Base-by-base conservation (phyloP, 2,888 invertebrate genomes). In the Colostygia pectinataria region DNA sequence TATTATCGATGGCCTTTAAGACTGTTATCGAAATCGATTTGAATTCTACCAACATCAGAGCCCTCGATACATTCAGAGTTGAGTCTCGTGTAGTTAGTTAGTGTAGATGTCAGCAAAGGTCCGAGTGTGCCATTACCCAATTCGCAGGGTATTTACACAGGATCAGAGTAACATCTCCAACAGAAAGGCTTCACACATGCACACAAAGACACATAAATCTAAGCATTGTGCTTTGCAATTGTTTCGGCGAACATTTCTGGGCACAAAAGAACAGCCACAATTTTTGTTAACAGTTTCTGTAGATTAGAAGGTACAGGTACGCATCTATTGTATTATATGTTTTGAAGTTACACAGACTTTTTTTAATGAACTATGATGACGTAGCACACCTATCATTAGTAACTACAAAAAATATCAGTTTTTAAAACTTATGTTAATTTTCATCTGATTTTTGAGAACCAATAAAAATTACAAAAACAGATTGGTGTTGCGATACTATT, bases 71-170 rank as follows among this genome's bases (percentile, higher is more conserved):
- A 47, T 4, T 34, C 15, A 6, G 29, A 48, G 71, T 72, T 63
- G 63, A 63, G 70, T 66, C 62, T 69, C 63, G 63, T 69, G 64
- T 52, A 53, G 57, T 58, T 63, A 67, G 61, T 59, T 64, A 61
- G 61, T 61, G 52, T 60, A 55, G 44, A 50, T 70, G 73, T 76
- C 77, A 72, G 70, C 63, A 58, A 66, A 67, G 72, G 70, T 69
- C 71, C 68, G 58, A 63, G 60, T 62, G 61, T 59, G 49, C 55
- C 40, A 57, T 61, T 63, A 62, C 51, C 31, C 36, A 41, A 28
- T 27, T 31, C 15, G 6, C 37, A 41, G 9, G 38, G 36, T 46
- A 24, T 28, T 42, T 13, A 8, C n/a, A 8, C 9, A 20, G 34
- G 34, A 44, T 5, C 40, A 50, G 40, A 20, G 27, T 15, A 12